Evolutionary conservation across 1,140 invertebrate genomes (phyloP).

Genomic region (Homalodisca vitripennis): DNA sequence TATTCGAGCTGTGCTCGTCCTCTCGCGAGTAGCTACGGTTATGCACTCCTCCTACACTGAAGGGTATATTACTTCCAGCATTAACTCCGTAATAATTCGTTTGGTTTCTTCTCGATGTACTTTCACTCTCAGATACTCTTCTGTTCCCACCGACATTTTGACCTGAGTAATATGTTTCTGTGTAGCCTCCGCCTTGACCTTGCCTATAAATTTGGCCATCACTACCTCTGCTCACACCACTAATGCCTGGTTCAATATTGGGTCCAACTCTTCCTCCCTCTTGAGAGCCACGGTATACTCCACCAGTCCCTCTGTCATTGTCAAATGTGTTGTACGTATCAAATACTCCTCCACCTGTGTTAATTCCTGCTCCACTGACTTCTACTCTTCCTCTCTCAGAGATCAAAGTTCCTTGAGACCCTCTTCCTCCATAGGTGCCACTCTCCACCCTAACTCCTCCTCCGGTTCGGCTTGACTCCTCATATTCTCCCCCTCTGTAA

Average conservation of each 20-base stretch:
- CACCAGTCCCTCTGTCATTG: constrained; percentile 4
- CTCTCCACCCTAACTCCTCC: background rate
- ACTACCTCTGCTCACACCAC: constrained; percentile 8
- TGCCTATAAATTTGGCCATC: background rate
- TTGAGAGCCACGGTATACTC: background rate
- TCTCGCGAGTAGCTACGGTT: constrained; percentile 32
- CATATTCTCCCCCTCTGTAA: constrained; percentile 2
- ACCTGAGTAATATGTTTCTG: background rate
- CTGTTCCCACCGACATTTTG: background rate
- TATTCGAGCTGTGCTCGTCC: constrained; percentile 30
- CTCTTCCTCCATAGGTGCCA: constrained; percentile 19
- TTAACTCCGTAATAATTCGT: background rate
- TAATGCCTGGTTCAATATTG: constrained; percentile 14
- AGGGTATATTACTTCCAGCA: background rate
- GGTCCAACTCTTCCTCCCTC: background rate
- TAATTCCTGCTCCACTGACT: constrained; percentile 4
- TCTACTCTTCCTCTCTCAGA: constrained; percentile 26
- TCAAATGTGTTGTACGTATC: constrained; percentile 4
- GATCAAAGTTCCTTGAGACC: constrained; percentile 6
- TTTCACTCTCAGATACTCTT: constrained; percentile 2
- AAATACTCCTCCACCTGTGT: constrained; percentile 13
- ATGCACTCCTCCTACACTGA: background rate
- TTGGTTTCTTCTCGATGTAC: constrained; percentile 8
- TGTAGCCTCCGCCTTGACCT: background rate
- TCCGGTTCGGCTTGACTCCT: background rate